Percentiles rank a stretch among this genome's conserved stretches.
These are phyloP conservation scores for Jacana jacana DNA, from an alignment of 2,113 vertebrate species.

Conservation along the genomic window DNA sequence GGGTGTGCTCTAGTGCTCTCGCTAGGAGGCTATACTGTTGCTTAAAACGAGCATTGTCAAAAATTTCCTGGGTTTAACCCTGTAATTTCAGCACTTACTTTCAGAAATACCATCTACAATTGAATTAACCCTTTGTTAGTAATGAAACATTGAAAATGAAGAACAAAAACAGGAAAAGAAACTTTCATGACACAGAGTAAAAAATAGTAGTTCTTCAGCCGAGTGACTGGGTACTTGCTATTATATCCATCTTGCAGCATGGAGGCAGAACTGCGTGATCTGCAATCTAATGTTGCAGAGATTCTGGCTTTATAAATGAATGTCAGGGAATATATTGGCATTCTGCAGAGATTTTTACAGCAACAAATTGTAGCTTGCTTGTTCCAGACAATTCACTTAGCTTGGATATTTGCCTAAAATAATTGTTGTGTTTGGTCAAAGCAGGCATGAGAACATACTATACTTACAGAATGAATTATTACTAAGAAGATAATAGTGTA, in stretches of 20 bases:
- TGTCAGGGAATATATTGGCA: background rate
- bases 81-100: background rate
- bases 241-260: background rate
- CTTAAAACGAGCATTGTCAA: background rate
- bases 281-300: background rate
- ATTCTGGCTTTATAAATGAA: background rate
- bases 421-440: conserved; percentile 19
- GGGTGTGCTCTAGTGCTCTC: background rate
- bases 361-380: conserved; percentile 8
- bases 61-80: background rate
- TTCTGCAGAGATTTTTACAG: conserved; percentile 26
- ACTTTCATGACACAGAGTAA: background rate
- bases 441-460: conserved; percentile 20
- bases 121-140: background rate
- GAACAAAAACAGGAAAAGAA: background rate
- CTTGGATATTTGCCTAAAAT: conserved; percentile 57
- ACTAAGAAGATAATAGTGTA: conserved; percentile 5
- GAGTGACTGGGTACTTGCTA: background rate
- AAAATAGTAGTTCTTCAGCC: background rate
- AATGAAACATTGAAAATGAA: background rate
- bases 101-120: background rate
- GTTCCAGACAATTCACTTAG: conserved; percentile 51
- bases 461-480: conserved; percentile 34
- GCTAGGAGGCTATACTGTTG: background rate
- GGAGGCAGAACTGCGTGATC: background rate